Base-by-base conservation (phyloP, 2,113 vertebrate genomes). In the Rhadina sibilatrix region DNA sequence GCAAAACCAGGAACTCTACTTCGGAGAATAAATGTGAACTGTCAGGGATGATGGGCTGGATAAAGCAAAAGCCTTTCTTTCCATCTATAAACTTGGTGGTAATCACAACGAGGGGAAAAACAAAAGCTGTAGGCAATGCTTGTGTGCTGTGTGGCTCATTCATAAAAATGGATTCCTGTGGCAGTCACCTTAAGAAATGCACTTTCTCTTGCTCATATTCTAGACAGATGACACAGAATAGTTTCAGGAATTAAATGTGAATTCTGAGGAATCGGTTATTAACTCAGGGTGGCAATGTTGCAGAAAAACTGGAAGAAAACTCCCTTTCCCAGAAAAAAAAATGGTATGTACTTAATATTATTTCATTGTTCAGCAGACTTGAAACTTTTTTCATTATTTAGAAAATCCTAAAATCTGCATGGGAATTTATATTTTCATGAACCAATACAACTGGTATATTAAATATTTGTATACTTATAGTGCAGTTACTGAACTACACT, bases 401-500 rank as follows among this genome's bases (percentile, higher is more conserved):
- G 31, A 82, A 74, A 63, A 72, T 49, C 25, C 35, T 75, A 64
- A 89, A 60, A 69, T 56, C n/a, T 52, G 7, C 20, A 56, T 4
- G 10, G 11, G 12, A 76, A 74, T 37, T 42, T 8, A 56, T 61
- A 46, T 54, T 90, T 93, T 63, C 5, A 14, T 77, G 16, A 86
- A 71, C 4, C 10, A 69, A 28, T 47, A 50, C 22, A 80, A 87
- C 0, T 0, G 0, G 33, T 8, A 2, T 25, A 72, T 57, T 44
- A 57, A 91, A 64, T 70, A 78, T 68, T 75, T 63, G 7, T 30
- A 52, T 53, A 59, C 57, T 90, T 78, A 70, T 28, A 42, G 15
- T 49, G 40, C 23, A 71, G 64, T 63, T 78, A 47, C 23, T 89
- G 38, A 59, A 52, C 16, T 49, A 35, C 40, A 63, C 38, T 54